phyloP scores from a whole-genome alignment of 2,888 invertebrate species.

The Gibbula magus region DNA sequence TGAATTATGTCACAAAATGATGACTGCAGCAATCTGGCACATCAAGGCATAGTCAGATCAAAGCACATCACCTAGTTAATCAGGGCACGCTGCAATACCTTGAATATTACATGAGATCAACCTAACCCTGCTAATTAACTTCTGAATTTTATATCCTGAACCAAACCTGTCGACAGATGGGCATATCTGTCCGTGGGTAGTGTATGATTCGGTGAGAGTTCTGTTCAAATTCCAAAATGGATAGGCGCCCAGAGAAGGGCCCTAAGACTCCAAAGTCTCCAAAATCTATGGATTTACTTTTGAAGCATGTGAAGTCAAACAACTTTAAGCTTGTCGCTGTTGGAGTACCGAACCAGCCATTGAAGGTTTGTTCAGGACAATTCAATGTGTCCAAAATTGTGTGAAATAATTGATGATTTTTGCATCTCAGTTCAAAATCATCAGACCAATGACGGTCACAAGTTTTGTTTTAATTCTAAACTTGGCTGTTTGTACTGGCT shows the following conservation, averaged over 20 bases:
- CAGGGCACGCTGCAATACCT: too few species aligned
- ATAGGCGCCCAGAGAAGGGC: not conserved
- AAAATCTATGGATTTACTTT: constrained; percentile 26
- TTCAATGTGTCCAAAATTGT: not conserved
- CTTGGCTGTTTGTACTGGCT: too few species aligned
- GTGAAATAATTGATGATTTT: not conserved
- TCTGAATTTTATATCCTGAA: not conserved
- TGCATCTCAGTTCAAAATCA: too few species aligned
- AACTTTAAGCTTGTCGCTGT: constrained; percentile 21
- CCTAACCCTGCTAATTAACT: not conserved
- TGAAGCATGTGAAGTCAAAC: constrained; percentile 27
- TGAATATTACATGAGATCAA: constrained; percentile 10
- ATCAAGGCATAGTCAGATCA: too few species aligned
- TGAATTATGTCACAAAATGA: too few species aligned
- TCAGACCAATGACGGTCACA: too few species aligned
- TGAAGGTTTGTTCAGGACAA: not conserved
- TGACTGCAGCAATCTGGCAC: too few species aligned
- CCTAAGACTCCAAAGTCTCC: not conserved
- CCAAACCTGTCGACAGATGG: not conserved
- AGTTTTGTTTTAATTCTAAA: too few species aligned
- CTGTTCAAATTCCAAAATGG: not conserved
- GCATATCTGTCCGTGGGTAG: not conserved
- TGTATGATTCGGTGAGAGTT: not conserved
- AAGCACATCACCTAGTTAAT: too few species aligned
- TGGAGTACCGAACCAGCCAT: not conserved